Conservation (phyloP, 2,888 invertebrate genomes). For the Muschampia plurimacula region DNA sequence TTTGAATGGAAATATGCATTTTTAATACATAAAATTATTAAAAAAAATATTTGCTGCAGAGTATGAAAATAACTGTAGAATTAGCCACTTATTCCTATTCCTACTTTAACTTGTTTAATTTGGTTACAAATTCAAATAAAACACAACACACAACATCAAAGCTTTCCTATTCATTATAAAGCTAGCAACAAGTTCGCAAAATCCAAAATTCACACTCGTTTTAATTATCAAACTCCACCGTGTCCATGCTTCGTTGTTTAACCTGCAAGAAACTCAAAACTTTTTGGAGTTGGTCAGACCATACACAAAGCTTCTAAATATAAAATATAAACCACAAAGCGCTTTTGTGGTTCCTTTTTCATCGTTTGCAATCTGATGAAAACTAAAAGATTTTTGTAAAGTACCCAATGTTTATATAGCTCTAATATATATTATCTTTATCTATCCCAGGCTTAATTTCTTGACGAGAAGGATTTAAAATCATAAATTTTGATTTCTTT, state of each 20-base stretch:
- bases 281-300: constrained; percentile 49
- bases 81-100: too few species aligned
- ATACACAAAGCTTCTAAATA: background rate
- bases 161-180: background rate
- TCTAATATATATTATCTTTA: too few species aligned
- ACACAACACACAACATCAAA: background rate
- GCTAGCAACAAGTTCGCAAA: constrained; percentile 1
- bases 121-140: background rate
- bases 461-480: too few species aligned
- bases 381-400: background rate
- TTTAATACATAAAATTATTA: too few species aligned
- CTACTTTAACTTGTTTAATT: background rate
- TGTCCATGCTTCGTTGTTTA: constrained; percentile 56
- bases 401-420: too few species aligned
- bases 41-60: too few species aligned
- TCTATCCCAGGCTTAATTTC: too few species aligned
- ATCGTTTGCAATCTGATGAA: background rate
- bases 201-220: background rate
- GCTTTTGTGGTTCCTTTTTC: constrained; percentile 1
- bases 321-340: constrained; percentile 3
- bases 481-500: too few species aligned
- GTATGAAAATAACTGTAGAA: too few species aligned
- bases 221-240: constrained; percentile 34
- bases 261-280: constrained; percentile 56
- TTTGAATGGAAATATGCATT: too few species aligned